phyloP scores from a whole-genome alignment of 2,888 invertebrate species.

The Cantharis rufa region DNA sequence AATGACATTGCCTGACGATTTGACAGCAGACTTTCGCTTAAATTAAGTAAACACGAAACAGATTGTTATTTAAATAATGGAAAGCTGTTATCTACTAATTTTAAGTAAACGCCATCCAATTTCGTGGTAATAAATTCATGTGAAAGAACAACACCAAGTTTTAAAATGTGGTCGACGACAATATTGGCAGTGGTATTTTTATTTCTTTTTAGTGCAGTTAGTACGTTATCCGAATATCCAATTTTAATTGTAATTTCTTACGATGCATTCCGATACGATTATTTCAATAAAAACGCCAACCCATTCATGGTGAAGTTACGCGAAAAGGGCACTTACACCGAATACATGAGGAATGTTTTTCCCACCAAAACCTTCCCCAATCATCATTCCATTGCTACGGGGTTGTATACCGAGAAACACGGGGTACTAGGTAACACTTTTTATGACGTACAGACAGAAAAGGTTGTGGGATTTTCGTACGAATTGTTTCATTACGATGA shows the following conservation, averaged over 20 bases:
- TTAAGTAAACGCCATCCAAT: neutral
- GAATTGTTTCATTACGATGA: constrained; percentile 63
- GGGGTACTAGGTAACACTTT: constrained; percentile 69
- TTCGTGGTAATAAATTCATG: neutral
- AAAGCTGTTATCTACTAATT: neutral
- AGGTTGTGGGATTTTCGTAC: constrained; percentile 47
- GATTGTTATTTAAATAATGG: neutral
- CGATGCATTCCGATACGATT: constrained; percentile 74
- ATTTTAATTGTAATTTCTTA: constrained; percentile 67
- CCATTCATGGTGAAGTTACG: constrained; percentile 63
- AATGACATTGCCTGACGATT: neutral
- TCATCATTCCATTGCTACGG: constrained; percentile 74
- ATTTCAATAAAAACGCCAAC: constrained; percentile 62
- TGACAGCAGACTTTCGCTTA: neutral
- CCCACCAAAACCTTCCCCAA: constrained; percentile 77
- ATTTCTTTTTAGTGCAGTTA: constrained; percentile 33
- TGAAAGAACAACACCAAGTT: neutral
- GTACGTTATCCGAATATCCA: constrained; percentile 53
- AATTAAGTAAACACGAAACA: neutral
- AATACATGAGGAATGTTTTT: constrained; percentile 65
- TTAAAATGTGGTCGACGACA: neutral
- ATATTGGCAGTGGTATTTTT: neutral
- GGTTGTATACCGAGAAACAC: constrained; percentile 69
- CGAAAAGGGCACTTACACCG: constrained; percentile 60
- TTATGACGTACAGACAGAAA: constrained; percentile 58